Percentiles rank a stretch among this genome's conserved stretches.
These are phyloP conservation scores for Tiaroga cobitis DNA, from an alignment of 2,797 vertebrate species.

Conservation along the genomic window DNA sequence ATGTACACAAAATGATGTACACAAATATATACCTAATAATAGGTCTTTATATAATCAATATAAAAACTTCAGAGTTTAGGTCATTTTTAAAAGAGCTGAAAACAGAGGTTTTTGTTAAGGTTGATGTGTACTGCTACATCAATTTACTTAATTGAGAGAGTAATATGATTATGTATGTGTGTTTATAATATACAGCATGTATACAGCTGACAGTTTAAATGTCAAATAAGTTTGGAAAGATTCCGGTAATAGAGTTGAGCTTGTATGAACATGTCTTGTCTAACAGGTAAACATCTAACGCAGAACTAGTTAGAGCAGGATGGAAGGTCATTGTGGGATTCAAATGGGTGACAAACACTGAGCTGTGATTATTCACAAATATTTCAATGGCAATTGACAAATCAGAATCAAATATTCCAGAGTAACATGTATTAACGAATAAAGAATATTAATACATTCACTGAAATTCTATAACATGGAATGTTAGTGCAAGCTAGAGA, in stretches of 20 bases:
- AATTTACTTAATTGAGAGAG: too few species aligned
- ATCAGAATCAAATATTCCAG: background rate
- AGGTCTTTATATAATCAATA: background rate
- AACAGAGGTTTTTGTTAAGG: too few species aligned
- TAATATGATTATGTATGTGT: background rate
- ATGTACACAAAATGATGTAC: background rate
- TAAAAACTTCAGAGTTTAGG: background rate
- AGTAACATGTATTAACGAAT: background rate
- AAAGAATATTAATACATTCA: background rate
- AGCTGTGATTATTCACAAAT: background rate
- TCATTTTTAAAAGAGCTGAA: too few species aligned
- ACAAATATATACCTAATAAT: background rate
- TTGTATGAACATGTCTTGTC: background rate
- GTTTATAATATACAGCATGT: background rate
- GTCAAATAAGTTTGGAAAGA: background rate
- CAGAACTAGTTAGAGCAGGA: background rate
- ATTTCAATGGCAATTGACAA: background rate
- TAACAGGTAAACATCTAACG: background rate
- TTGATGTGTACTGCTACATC: too few species aligned
- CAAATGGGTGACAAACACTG: background rate
- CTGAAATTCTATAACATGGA: background rate
- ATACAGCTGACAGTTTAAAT: background rate
- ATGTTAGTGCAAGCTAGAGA: background rate
- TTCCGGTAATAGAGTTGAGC: background rate
- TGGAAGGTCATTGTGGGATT: too few species aligned